Evolutionary conservation across 2,888 invertebrate species (phyloP).

Genomic region (Mythimna ferrago): DNA sequence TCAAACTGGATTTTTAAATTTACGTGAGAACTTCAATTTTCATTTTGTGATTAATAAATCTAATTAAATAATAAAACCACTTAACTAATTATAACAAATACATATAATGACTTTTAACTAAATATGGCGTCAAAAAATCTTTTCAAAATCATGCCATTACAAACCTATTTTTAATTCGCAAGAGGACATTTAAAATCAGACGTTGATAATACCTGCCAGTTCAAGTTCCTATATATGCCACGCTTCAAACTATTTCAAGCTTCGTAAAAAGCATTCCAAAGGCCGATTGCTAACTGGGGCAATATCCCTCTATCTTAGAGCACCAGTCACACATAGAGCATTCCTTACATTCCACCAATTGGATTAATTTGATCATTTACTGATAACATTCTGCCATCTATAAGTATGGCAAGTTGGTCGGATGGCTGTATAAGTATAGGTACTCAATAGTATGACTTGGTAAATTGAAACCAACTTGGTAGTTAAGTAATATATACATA

Average conservation of each 20-base stretch:
- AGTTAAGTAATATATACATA: too few species aligned
- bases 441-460: too few species aligned
- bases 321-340: constrained; percentile 11
- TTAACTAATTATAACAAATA: too few species aligned
- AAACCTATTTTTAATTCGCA: too few species aligned
- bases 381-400: constrained; percentile 29
- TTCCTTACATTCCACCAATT: constrained; percentile 32
- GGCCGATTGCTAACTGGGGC: constrained; percentile 46
- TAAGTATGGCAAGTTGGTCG: constrained; percentile 20
- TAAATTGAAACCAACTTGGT: too few species aligned
- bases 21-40: too few species aligned
- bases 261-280: constrained; percentile 44
- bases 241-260: constrained; percentile 49
- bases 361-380: constrained; percentile 33
- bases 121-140: too few species aligned
- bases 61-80: too few species aligned
- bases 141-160: too few species aligned
- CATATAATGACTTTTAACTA: too few species aligned
- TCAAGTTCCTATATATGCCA: constrained; percentile 20
- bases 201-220: constrained; percentile 2
- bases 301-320: constrained; percentile 36
- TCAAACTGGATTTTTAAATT: too few species aligned
- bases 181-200: not conserved
- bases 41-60: too few species aligned
- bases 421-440: constrained; percentile 11